Conservation (phyloP, 2,797 vertebrate genomes). For the Lutjanus campechanus region DNA sequence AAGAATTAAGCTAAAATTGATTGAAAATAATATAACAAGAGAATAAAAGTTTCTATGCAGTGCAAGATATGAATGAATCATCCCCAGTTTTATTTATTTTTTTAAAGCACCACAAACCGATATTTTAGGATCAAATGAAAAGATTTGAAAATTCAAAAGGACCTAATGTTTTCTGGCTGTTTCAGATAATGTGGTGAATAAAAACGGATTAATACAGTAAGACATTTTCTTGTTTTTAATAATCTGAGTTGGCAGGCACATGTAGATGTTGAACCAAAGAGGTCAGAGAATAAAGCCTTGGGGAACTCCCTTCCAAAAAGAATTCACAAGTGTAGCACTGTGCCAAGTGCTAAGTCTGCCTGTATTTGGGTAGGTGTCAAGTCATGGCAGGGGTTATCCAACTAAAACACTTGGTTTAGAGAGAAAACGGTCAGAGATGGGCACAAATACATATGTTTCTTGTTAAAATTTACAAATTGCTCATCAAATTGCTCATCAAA, state of each 20-base stretch:
- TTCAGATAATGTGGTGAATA: not conserved
- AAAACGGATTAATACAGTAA: not conserved
- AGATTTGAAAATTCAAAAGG: not conserved
- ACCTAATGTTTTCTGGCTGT: not conserved
- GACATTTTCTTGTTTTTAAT: not conserved
- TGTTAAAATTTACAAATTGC: too few species aligned
- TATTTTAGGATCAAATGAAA: not conserved
- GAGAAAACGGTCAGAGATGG: too few species aligned
- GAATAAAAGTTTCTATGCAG: not conserved
- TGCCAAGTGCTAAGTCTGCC: not conserved
- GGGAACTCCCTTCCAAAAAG: not conserved
- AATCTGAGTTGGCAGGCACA: not conserved
- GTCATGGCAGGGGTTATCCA: not conserved
- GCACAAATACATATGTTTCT: too few species aligned
- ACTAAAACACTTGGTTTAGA: not conserved
- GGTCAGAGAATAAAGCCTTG: not conserved
- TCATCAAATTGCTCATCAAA: too few species aligned
- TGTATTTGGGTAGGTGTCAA: not conserved
- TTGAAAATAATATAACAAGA: not conserved
- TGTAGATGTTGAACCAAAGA: constrained; percentile 4
- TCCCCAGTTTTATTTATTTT: not conserved
- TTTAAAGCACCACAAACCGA: not conserved
- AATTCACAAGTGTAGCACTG: not conserved
- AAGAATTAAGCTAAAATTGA: not conserved
- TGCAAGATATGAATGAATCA: not conserved